Conservation (phyloP, 2,113 vertebrate species). For the Panthera leo region DNA sequence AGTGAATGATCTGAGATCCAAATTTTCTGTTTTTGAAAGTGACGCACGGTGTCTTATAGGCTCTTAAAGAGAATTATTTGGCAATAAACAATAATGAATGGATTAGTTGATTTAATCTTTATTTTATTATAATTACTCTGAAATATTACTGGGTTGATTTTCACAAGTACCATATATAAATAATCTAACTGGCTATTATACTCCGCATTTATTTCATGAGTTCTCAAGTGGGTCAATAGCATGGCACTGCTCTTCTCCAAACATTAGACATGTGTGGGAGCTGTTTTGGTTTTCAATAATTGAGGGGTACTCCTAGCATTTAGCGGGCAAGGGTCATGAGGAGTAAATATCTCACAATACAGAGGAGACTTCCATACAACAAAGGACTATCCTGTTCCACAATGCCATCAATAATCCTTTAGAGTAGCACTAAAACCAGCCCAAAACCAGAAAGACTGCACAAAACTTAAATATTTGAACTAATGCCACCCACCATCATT, state of each 20-base stretch:
- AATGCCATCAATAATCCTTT: not conserved
- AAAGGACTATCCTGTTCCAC: not conserved
- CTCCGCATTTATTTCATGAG: not conserved
- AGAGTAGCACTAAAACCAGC: not conserved
- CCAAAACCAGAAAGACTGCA: not conserved
- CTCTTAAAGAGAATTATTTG: not conserved
- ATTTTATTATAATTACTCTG: not conserved
- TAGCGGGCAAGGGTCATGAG: not conserved
- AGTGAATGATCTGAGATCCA: not conserved
- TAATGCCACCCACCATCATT: not conserved
- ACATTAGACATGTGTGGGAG: not conserved
- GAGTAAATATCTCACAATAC: not conserved
- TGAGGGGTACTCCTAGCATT: not conserved
- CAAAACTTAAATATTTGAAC: not conserved
- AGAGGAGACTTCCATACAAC: not conserved
- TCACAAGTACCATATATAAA: not conserved
- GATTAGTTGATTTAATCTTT: not conserved
- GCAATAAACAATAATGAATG: not conserved
- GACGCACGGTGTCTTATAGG: not conserved
- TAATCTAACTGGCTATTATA: not conserved
- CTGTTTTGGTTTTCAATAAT: not conserved
- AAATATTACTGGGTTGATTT: not conserved
- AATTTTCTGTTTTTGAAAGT: slow-evolving; percentile 1
- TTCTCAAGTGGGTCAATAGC: not conserved
- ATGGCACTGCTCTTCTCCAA: not conserved